phyloP scores from a whole-genome alignment of 2,888 invertebrate species.

The Microctonus aethiopoides region DNA sequence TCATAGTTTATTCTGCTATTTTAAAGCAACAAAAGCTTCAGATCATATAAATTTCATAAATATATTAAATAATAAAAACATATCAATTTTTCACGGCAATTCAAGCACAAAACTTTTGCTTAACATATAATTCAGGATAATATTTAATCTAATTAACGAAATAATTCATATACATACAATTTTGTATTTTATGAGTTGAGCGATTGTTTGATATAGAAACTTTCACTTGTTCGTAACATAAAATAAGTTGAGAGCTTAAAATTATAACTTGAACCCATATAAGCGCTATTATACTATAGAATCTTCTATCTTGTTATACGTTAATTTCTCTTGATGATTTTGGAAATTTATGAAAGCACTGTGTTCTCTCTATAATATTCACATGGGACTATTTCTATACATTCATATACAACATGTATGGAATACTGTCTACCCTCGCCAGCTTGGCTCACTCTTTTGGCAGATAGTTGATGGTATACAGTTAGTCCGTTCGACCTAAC shows the following conservation, averaged over 20 bases:
- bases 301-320: slow-evolving; percentile 32
- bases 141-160: not conserved
- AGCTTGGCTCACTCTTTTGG: slow-evolving; percentile 15
- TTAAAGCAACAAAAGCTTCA: no score
- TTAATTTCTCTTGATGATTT: slow-evolving; percentile 54
- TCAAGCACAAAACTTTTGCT: not conserved
- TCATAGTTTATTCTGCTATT: no score
- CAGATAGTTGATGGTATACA: slow-evolving; percentile 14
- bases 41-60: no score
- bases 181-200: not conserved
- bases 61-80: no score
- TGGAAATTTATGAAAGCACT: slow-evolving; percentile 43
- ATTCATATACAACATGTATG: no score
- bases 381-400: not conserved
- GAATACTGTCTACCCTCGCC: slow-evolving; percentile 11
- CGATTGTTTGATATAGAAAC: not conserved
- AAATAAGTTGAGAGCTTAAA: slow-evolving; percentile 13
- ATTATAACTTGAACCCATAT: slow-evolving; percentile 1
- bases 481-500: slow-evolving; percentile 34
- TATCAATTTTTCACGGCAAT: no score
- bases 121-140: not conserved
- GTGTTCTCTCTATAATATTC: not conserved
- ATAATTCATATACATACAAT: not conserved
- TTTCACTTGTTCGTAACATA: not conserved
- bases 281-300: not conserved